Base-by-base conservation (phyloP, 1,140 invertebrate genomes). In the Chrysomallon squamiferum region DNA sequence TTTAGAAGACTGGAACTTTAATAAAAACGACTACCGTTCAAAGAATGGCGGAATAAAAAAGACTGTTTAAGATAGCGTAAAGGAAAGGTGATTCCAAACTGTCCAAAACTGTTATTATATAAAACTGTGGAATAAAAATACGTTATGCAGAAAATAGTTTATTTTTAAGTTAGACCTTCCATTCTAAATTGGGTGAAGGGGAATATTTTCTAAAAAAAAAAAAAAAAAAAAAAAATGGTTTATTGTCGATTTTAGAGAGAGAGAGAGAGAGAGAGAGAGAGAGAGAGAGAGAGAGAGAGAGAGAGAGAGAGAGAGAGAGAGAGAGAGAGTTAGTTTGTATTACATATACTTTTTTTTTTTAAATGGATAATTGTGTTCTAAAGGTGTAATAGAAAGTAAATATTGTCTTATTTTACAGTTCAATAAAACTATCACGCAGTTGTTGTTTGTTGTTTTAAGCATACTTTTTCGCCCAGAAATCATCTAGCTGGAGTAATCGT, bases 1-100 rank as follows among this genome's bases (percentile, higher is more conserved):
- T 32, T 79, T 76, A 0, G 75, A 79, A 2, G 81, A 83, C 64
- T 83, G 79, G 78, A 83, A 81, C 66, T 80, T 83, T 49, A 73
- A 78, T 47, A 49, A 9, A 11, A 15, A 59, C 43, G 54, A 52
- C 20, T 25, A 61, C 32, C 11, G 7, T 22, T 9, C 47, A 20
- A n/a, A 30, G 15, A 27, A 25, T 54, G 22, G 22, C 2, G 15
- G 13, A 27, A 18, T 4, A 22, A 54, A 25, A 27, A 54, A 54
- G 25, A 54, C 25, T 1, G 22, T 15, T 15, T 27, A 30, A 54
- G 22, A 30, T 20, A 54, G 15, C 15, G 50, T 20, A 43, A 9
- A n/a, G 9, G 9, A 47, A 47, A n/a, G n/a, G 6, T 18, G 15
- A 47, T 20, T 6, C n/a, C n/a, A 47, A 11, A 15, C 7, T n/a